Percentiles rank a stretch among this genome's conserved stretches.
Conservation (phyloP, 2,888 invertebrate genomes). For the Charanyca ferruginea region DNA sequence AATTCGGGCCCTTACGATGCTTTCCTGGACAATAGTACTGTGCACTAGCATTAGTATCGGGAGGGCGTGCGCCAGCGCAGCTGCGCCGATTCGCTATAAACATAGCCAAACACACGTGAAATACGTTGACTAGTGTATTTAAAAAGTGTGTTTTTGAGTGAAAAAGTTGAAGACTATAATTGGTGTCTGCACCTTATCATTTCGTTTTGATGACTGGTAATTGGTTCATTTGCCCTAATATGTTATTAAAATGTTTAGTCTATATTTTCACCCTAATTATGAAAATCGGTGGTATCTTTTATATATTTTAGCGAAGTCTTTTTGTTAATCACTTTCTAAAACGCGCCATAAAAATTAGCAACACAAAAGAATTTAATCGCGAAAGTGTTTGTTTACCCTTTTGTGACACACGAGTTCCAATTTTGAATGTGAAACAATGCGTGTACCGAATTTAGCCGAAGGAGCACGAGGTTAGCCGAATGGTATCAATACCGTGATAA, state of each 20-base stretch:
- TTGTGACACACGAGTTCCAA: constrained; percentile 66
- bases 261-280: constrained; percentile 7
- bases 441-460: constrained; percentile 52
- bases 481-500: constrained; percentile 44
- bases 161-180: constrained; percentile 9
- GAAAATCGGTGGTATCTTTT: constrained; percentile 38
- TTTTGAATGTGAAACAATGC: constrained; percentile 66
- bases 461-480: constrained; percentile 52
- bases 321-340: constrained; percentile 40
- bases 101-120: constrained; percentile 60
- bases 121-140: constrained; percentile 44
- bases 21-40: constrained; percentile 82
- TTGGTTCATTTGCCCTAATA: constrained; percentile 15
- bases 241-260: too few species aligned
- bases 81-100: constrained; percentile 63
- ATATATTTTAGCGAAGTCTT: background rate
- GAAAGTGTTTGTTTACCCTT: constrained; percentile 54
- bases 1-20: constrained; percentile 79
- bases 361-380: constrained; percentile 26
- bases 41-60: constrained; percentile 80
- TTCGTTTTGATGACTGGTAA: constrained; percentile 34
- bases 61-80: constrained; percentile 77
- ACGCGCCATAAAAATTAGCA: constrained; percentile 5
- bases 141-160: constrained; percentile 52
- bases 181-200: constrained; percentile 6